These are phyloP conservation scores for Xiphophorus hellerii DNA, from an alignment of 2,113 vertebrate genomes.

Conservation along the genomic window DNA sequence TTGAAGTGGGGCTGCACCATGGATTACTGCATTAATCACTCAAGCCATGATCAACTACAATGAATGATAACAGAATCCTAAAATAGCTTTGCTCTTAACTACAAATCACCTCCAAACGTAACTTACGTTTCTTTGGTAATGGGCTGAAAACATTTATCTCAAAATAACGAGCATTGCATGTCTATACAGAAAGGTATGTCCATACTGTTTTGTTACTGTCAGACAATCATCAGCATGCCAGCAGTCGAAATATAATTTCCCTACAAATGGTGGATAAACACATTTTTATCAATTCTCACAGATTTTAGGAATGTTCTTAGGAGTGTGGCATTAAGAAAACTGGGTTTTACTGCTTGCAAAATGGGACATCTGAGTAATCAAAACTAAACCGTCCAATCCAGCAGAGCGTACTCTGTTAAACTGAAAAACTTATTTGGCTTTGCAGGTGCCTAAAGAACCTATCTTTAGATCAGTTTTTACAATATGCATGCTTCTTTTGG, in stretches of 20 bases:
- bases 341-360: not conserved
- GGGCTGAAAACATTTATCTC: slow-evolving; percentile 15
- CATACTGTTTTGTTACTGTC: not conserved
- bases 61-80: slow-evolving; percentile 58
- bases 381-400: not conserved
- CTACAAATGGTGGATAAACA: not conserved
- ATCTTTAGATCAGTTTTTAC: too few relatives aligned
- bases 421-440: not conserved
- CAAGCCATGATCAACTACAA: slow-evolving; percentile 49
- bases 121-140: slow-evolving; percentile 46
- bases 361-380: not conserved
- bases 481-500: too few relatives aligned
- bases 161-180: not conserved
- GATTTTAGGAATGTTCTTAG: not conserved
- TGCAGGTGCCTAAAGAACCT: too few relatives aligned
- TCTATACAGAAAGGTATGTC: not conserved
- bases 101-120: slow-evolving; percentile 47
- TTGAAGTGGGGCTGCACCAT: slow-evolving; percentile 42
- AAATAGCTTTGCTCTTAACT: slow-evolving; percentile 61
- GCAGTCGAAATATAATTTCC: not conserved
- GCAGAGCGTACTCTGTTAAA: not conserved
- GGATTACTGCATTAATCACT: slow-evolving; percentile 68
- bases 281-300: not conserved
- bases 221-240: not conserved
- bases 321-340: not conserved